Evolutionary conservation across 2,113 vertebrate species (phyloP).

Genomic region (Micromys minutus): DNA sequence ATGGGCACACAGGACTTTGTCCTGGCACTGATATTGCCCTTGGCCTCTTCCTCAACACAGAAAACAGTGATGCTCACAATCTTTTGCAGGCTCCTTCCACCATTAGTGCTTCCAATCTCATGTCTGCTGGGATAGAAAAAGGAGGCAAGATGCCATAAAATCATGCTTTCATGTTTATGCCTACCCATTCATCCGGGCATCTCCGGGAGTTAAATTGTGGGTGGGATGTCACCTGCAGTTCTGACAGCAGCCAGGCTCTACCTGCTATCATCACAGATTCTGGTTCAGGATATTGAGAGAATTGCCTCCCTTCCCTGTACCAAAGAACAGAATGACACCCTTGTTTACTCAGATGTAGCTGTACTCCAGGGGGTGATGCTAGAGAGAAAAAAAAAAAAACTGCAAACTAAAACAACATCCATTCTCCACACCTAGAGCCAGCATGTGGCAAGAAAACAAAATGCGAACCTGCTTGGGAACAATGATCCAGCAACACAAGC

Average conservation of each 20-base stretch:
- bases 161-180: not conserved
- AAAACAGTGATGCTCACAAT: not conserved
- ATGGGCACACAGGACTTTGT: not conserved
- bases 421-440: not conserved
- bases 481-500: not conserved
- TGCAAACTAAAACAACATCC: constrained; percentile 14
- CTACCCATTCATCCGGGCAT: not conserved
- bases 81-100: not conserved
- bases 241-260: not conserved
- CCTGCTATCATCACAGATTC: not conserved
- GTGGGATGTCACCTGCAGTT: not conserved
- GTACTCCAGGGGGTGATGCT: not conserved
- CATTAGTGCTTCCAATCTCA: not conserved
- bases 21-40: not conserved
- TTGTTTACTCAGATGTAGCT: constrained; percentile 34
- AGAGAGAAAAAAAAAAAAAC: constrained; percentile 44
- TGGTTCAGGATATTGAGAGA: not conserved
- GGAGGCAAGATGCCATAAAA: not conserved
- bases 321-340: constrained; percentile 31
- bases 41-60: not conserved
- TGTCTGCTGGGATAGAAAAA: not conserved
- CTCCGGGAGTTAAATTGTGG: accelerated
- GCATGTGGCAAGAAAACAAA: not conserved
- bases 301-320: not conserved
- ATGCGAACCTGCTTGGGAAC: not conserved